Conservation (phyloP, 2,888 invertebrate species). For the Theristus sp. region DNA sequence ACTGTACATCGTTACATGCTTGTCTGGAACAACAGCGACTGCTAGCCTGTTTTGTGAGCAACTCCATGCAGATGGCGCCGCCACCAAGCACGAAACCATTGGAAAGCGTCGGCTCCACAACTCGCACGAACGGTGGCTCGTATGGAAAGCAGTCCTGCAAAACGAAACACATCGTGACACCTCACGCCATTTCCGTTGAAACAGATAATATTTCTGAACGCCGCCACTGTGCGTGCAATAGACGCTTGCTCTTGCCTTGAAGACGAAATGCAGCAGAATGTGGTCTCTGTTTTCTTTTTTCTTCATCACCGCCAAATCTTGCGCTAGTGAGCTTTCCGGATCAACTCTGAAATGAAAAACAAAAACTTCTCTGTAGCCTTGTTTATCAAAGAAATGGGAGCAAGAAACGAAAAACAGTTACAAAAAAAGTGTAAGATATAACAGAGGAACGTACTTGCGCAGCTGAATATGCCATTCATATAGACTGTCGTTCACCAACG, state of each 20-base stretch:
- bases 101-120: conserved; percentile 64
- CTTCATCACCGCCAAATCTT: conserved; percentile 73
- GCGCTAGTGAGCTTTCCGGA: conserved; percentile 84
- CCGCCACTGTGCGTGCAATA: too few species aligned
- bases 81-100: conserved; percentile 95
- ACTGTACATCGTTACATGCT: not conserved
- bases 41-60: conserved; percentile 71
- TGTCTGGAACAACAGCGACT: too few species aligned
- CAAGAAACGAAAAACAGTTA: too few species aligned
- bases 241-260: conserved; percentile 43
- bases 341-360: conserved; percentile 50
- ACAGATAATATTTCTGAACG: too few species aligned
- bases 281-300: conserved; percentile 76
- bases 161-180: too few species aligned
- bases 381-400: too few species aligned
- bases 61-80: conserved; percentile 97
- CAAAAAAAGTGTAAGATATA: not conserved
- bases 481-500: conserved; percentile 88
- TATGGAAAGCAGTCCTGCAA: conserved; percentile 39
- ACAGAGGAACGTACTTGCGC: conserved; percentile 43
- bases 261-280: conserved; percentile 83
- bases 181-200: too few species aligned
- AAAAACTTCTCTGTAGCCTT: too few species aligned
- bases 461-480: conserved; percentile 98
- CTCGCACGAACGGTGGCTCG: conserved; percentile 93